These are phyloP conservation scores for Falco naumanni DNA, from an alignment of 2,797 vertebrate species.

Conservation along the genomic window DNA sequence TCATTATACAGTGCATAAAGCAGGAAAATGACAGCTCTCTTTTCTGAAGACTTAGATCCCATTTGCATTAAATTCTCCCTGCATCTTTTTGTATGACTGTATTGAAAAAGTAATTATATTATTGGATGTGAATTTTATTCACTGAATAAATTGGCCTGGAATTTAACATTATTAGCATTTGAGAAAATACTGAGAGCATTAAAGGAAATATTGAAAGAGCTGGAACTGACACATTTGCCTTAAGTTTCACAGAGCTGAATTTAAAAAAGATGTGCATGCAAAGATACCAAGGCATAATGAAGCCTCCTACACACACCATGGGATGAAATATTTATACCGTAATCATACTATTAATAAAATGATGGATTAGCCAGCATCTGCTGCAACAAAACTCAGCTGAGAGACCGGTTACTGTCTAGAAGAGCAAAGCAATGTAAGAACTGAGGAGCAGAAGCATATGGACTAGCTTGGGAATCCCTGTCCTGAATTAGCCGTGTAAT, in stretches of 20 bases:
- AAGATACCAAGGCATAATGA: neutral
- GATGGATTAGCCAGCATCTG: neutral
- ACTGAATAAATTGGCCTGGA: slow-evolving; percentile 43
- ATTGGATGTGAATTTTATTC: slow-evolving; percentile 13
- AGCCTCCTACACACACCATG: neutral
- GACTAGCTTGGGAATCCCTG: neutral
- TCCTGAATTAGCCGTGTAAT: neutral
- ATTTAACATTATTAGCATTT: slow-evolving; percentile 40
- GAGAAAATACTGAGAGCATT: slow-evolving; percentile 25
- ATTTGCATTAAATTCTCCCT: slow-evolving; percentile 18
- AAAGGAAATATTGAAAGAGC: slow-evolving; percentile 38
- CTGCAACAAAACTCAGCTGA: neutral
- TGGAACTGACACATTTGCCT: slow-evolving; percentile 20
- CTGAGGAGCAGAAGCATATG: neutral
- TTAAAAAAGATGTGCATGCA: neutral
- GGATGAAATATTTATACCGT: slow-evolving; percentile 59
- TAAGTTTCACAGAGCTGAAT: slow-evolving; percentile 6
- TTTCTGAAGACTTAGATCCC: neutral
- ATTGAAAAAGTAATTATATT: neutral
- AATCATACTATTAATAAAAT: slow-evolving; percentile 63
- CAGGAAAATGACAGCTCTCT: neutral
- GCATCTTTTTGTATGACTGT: neutral
- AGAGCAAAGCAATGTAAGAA: neutral
- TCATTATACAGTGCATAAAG: neutral
- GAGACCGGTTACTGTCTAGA: neutral